Evolutionary conservation across 2,113 vertebrate genomes (phyloP), one percentile per base, ranked within the genome.

Genomic region (Apaloderma vittatum): DNA sequence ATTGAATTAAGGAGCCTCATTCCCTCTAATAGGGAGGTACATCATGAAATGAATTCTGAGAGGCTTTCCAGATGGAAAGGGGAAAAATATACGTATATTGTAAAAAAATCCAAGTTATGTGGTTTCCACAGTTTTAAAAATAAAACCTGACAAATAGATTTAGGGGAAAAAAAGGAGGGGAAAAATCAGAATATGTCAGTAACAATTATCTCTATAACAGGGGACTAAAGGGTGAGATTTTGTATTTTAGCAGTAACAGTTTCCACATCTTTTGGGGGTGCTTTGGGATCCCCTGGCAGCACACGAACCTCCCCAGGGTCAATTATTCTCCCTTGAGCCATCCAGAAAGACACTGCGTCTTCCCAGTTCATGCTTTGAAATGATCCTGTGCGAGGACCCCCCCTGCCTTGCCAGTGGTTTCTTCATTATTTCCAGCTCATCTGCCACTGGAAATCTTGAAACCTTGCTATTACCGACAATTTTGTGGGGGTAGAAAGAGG

Each of bases 1-100:
- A 84, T 72, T 55, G 91, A 73, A 11, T 46, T 1, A 29, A 80
- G 80, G 75, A 72, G 12, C 58, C 51, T 73, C 40, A 4, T 77
- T 89, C 49, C 68, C 27, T 80, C 36, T 48, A 46, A 30, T 21
- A 51, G 72, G 21, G 37, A 77, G 65, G 68, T 24, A 52, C 67
- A 80, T 43, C 75, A 30, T 65, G 59, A 89, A 66, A 66, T 54
- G 72, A 77, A 76, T 76, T 91, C 58, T 43, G 88, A 76, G 54
- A 85, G 70, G 40, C 51, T 75, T 95, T 94, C 93, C 91, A 83
- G 91, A 86, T 76, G 91, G 89, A 86, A 57, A 51, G 58, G 14
- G 20, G 59, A 84, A 59, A 48, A 26, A 58, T 23, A 65, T 14
- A 32, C 34, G 11, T 48, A 55, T 29, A 40, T 40, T 40, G 40